Percentiles rank a stretch among this genome's conserved stretches.
phyloP scores from a whole-genome alignment of 2,888 invertebrate genomes.

The Agapetus fuscipes region DNA sequence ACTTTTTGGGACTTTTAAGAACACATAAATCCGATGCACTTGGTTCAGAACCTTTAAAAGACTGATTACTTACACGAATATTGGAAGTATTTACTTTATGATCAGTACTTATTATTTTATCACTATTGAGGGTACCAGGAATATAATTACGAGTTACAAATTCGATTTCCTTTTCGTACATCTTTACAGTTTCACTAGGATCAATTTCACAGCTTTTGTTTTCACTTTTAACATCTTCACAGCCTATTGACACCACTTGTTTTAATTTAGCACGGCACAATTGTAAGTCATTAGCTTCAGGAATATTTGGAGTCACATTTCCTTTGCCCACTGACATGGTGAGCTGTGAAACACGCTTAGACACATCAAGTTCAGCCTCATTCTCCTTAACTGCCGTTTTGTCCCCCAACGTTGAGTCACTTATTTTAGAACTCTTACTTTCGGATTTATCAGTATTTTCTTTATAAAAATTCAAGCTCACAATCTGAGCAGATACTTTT shows the following conservation, averaged over 20 bases:
- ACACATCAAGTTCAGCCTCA: too few relatives aligned
- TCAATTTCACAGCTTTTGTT: neutral
- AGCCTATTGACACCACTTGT: neutral
- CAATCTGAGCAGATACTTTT: too few relatives aligned
- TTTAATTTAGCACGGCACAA: neutral
- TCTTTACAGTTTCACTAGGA: neutral
- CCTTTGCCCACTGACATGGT: too few relatives aligned
- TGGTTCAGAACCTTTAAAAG: too few relatives aligned
- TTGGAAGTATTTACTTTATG: neutral
- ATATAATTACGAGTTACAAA: too few relatives aligned
- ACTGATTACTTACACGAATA: too few relatives aligned
- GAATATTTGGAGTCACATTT: constrained; percentile 1
- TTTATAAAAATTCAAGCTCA: constrained; percentile 19
- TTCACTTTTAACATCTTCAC: too few relatives aligned
- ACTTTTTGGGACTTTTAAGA: neutral
- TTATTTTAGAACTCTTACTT: too few relatives aligned
- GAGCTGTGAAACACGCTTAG: too few relatives aligned
- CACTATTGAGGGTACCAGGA: neutral
- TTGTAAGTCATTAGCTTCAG: constrained; percentile 6
- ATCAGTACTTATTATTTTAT: neutral
- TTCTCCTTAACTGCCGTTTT: too few relatives aligned
- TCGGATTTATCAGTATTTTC: constrained; percentile 9
- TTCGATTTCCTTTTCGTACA: neutral
- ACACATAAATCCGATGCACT: too few relatives aligned
- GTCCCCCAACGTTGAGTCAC: too few relatives aligned